Conservation (phyloP, 2,888 invertebrate species). For the Serripes groenlandicus region DNA sequence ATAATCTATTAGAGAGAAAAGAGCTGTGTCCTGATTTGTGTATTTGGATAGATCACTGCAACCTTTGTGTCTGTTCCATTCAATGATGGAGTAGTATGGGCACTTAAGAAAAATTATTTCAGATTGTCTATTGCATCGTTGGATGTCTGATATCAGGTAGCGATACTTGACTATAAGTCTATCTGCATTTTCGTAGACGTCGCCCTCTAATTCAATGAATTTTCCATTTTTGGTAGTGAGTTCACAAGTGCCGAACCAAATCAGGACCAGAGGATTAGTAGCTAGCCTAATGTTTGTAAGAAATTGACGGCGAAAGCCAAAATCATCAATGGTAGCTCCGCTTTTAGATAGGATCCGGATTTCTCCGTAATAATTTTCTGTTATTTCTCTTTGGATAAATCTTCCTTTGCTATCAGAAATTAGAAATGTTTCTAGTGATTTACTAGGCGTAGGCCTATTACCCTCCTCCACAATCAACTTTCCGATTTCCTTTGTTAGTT, state of each 20-base stretch:
- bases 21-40: background rate
- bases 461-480: too few relatives aligned
- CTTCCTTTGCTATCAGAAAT: conserved; percentile 14
- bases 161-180: background rate
- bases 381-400: background rate
- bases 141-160: conserved; percentile 1
- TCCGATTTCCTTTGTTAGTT: too few relatives aligned
- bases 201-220: background rate
- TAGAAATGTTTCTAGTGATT: background rate
- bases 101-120: background rate
- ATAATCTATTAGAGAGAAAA: background rate
- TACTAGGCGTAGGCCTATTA: too few relatives aligned
- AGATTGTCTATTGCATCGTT: background rate
- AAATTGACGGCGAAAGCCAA: background rate
- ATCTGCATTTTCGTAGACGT: background rate
- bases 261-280: background rate
- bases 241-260: conserved; percentile 6
- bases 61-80: conserved; percentile 7
- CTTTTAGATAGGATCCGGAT: background rate
- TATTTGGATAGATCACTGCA: background rate
- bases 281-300: background rate
- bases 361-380: background rate
- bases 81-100: conserved; percentile 6
- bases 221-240: background rate
- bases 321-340: background rate